A percentile compares a stretch with the other conserved stretches of the same genome.
Evolutionary conservation across 2,113 vertebrate species (phyloP).

Genomic region (Cyprinodon variegatus): DNA sequence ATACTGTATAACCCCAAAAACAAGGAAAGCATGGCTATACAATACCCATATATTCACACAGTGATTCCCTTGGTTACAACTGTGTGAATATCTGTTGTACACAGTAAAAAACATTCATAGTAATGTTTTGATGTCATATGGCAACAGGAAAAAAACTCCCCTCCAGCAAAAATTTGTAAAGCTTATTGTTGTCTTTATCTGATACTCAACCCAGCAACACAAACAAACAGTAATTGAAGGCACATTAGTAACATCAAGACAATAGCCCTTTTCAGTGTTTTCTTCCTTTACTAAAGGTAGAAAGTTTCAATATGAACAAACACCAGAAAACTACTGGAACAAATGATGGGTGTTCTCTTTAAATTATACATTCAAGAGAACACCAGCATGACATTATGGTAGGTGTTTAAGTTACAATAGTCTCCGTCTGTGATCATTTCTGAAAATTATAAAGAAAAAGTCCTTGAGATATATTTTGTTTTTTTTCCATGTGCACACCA

Average conservation of each 20-base stretch:
- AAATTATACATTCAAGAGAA: constrained; percentile 42
- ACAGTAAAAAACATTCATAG: constrained; percentile 23
- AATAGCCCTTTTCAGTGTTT: constrained; percentile 33
- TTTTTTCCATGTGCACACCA: background rate
- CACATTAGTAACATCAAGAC: constrained; percentile 18
- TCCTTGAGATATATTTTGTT: too few relatives aligned
- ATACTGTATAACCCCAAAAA: too few relatives aligned
- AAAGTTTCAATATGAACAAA: constrained; percentile 22
- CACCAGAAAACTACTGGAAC: constrained; percentile 11
- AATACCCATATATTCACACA: constrained; percentile 2
- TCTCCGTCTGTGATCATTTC: constrained; percentile 46
- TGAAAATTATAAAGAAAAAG: too few relatives aligned
- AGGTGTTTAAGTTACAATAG: constrained; percentile 39
- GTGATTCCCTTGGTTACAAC: constrained; percentile 30
- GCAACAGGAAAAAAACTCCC: constrained; percentile 4
- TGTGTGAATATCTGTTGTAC: constrained; percentile 20
- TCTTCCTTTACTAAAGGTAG: background rate
- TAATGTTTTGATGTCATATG: constrained; percentile 43
- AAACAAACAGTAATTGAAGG: constrained; percentile 46
- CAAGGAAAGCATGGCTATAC: constrained; percentile 13
- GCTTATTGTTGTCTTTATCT: constrained; percentile 16
- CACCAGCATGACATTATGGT: constrained; percentile 11
- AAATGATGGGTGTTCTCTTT: constrained; percentile 50
- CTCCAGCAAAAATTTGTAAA: constrained; percentile 13
- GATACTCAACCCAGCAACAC: constrained; percentile 24